A percentile compares a stretch with the other conserved stretches of the same genome.
Evolutionary conservation across 2,797 vertebrate genomes (phyloP).

Genomic region (Cyclura pinguis): DNA sequence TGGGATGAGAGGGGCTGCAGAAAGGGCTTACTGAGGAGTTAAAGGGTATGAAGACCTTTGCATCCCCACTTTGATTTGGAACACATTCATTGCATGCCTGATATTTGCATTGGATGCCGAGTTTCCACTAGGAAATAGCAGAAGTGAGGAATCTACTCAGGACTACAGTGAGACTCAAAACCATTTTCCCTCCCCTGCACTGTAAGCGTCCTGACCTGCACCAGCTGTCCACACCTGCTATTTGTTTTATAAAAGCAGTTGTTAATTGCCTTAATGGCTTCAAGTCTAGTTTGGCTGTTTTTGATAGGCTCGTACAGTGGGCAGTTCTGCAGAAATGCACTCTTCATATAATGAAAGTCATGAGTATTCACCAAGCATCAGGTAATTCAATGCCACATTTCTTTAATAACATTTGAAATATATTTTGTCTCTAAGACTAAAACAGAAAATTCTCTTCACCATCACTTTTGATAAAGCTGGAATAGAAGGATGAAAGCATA

Average conservation of each 20-base stretch:
- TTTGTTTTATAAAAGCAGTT: neutral
- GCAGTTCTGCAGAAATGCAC: neutral
- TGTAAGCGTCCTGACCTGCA: no score
- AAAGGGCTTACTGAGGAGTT: no score
- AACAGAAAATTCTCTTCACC: neutral
- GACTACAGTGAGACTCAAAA: no score
- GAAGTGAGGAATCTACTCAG: no score
- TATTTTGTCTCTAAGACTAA: neutral
- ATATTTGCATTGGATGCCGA: neutral
- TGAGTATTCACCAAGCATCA: neutral
- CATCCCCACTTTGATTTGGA: neutral
- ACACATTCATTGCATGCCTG: neutral
- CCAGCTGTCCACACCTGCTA: neutral
- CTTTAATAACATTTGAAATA: neutral
- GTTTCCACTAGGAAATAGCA: neutral
- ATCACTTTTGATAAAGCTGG: neutral
- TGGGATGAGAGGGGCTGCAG: no score
- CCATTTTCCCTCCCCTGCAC: no score
- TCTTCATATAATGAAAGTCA: neutral
- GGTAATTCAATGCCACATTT: neutral
- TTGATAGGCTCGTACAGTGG: no score
- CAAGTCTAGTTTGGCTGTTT: neutral
- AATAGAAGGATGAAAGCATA: neutral
- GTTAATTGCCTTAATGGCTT: neutral
- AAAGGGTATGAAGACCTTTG: neutral